A percentile compares a stretch with the other conserved stretches of the same genome.
Evolutionary conservation across 2,113 vertebrate species (phyloP).

Genomic region (Hipposideros armiger): DNA sequence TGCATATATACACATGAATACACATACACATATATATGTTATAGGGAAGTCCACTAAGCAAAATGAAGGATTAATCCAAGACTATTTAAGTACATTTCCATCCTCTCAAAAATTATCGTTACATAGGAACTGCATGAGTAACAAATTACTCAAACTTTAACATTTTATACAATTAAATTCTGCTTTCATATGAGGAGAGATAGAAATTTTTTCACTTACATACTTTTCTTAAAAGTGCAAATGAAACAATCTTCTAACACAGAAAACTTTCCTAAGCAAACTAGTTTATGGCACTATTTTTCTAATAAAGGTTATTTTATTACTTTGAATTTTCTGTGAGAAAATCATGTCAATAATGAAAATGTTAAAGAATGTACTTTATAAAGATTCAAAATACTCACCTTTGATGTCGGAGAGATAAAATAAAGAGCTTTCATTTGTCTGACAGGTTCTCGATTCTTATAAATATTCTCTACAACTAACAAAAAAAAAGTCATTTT

Average conservation of each 20-base stretch:
- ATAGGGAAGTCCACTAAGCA: slow-evolving; percentile 31
- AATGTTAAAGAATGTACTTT: slow-evolving; percentile 10
- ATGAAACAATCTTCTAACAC: slow-evolving; percentile 43
- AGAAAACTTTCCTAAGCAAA: slow-evolving; percentile 47
- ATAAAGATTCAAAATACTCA: slow-evolving; percentile 84
- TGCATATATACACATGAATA: background rate
- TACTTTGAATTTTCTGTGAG: slow-evolving; percentile 41
- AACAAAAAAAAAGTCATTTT: slow-evolving; percentile 73
- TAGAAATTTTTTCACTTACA: slow-evolving; percentile 29
- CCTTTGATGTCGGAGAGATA: slow-evolving; percentile 94
- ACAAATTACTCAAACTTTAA: slow-evolving; percentile 9
- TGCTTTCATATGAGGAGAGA: background rate
- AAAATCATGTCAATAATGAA: slow-evolving; percentile 24
- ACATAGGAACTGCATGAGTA: background rate
- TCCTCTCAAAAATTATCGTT: slow-evolving; percentile 12
- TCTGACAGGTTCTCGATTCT: slow-evolving; percentile 94
- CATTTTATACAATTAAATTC: slow-evolving; percentile 59
- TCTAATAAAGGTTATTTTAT: slow-evolving; percentile 30
- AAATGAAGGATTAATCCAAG: slow-evolving; percentile 25
- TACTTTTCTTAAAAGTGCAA: slow-evolving; percentile 17
- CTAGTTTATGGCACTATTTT: slow-evolving; percentile 3
- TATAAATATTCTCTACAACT: slow-evolving; percentile 97
- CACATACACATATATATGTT: background rate
- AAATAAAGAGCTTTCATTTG: slow-evolving; percentile 98
- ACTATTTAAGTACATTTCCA: slow-evolving; percentile 10